Conservation (phyloP, 1,140 invertebrate genomes). For the Yoshiicerus persimilis region DNA sequence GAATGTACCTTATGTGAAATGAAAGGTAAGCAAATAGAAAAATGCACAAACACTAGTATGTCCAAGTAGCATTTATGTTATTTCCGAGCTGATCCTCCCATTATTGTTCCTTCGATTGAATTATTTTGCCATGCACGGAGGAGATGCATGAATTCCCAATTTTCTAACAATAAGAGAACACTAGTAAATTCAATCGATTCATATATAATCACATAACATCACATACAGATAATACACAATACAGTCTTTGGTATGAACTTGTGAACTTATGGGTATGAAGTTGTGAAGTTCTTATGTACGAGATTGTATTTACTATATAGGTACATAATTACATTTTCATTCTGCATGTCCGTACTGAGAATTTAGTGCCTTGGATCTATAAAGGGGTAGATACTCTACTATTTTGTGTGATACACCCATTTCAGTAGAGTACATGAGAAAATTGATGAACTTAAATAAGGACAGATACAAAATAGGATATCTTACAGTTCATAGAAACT, state of each 20-base stretch:
- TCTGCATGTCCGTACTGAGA: no score
- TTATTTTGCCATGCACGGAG: neutral
- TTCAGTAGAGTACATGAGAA: neutral
- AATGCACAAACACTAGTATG: neutral
- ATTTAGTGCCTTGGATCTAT: no score
- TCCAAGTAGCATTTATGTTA: neutral
- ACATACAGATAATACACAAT: neutral
- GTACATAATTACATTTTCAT: neutral
- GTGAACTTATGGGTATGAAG: neutral
- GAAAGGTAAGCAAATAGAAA: neutral
- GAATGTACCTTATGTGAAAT: neutral
- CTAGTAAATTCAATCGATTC: no score
- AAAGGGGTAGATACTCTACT: no score
- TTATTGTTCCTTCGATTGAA: neutral
- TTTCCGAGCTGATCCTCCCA: neutral
- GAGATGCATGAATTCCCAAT: constrained; percentile 1
- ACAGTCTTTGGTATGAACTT: neutral
- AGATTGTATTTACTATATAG: neutral
- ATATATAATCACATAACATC: neutral
- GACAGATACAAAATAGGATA: neutral
- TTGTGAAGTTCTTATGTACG: neutral
- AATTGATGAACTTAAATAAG: neutral
- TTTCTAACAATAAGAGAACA: constrained; percentile 5
- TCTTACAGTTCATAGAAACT: neutral
- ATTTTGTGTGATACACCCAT: neutral